phyloP scores from a whole-genome alignment of 1,140 invertebrate species.

The Drosophila sturtevanti region DNA sequence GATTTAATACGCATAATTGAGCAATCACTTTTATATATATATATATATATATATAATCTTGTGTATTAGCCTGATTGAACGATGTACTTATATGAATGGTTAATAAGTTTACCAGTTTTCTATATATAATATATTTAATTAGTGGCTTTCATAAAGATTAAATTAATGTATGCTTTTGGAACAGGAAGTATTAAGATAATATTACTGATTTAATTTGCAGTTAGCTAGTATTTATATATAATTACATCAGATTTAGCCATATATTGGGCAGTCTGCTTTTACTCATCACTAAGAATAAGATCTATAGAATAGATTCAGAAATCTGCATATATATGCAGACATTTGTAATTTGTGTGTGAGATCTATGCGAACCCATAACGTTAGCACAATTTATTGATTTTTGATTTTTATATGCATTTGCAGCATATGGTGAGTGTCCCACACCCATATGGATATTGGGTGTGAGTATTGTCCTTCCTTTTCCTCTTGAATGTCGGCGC shows the following conservation, averaged over 20 bases:
- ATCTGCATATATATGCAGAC: conserved; percentile 11
- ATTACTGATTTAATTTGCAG: too few species aligned
- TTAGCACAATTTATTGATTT: conserved; percentile 74
- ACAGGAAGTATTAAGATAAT: too few species aligned
- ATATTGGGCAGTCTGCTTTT: not conserved
- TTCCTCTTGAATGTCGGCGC: conserved; percentile 24
- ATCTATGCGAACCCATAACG: conserved; percentile 6
- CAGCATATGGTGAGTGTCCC: conserved; percentile 4
- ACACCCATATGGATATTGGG: too few species aligned
- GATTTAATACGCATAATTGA: conserved; percentile 6
- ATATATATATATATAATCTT: not conserved
- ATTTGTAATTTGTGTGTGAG: not conserved
- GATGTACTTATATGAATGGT: not conserved
- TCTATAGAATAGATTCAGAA: conserved; percentile 16
- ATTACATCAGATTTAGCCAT: too few species aligned
- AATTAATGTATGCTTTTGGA: too few species aligned
- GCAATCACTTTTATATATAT: not conserved
- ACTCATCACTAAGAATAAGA: not conserved
- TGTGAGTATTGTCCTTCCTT: not conserved
- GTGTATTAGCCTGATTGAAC: not conserved
- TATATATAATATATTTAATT: too few species aligned
- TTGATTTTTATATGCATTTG: conserved; percentile 49
- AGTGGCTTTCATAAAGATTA: too few species aligned
- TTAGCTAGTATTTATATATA: too few species aligned
- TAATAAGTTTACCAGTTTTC: not conserved